Base-by-base conservation (phyloP, 2,888 invertebrate species). In the Gerris lacustris region DNA sequence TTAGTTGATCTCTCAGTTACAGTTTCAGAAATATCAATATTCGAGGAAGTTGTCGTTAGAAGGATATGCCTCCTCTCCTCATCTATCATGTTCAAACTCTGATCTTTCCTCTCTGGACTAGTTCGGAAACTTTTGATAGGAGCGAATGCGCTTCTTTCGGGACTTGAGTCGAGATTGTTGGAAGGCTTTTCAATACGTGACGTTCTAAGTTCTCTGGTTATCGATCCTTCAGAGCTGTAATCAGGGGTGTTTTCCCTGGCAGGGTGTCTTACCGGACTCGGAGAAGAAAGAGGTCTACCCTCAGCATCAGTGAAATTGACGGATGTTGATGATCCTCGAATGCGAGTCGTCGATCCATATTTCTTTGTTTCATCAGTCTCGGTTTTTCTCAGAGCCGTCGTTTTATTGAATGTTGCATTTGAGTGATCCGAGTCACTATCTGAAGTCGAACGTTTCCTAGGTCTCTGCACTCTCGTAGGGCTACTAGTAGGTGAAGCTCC, bases 401-500 rank as follows among this genome's bases (percentile, higher is more conserved):
- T 72, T 67, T 76, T 77, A 64, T 76, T 75, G 45, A 76, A 76
- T 18, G 77, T 76, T 6, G 75, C 75, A 66, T 75, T 76, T n/a
- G 77, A 76, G 17, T 72, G 74, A 67, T 76, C 77, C 18, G 77
- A 77, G 68, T 77, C 76, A 66, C 72, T 73, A 64, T 73, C 75
- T 66, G 75, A 75, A 11, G 73, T 69, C 11, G 73, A 71, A 9
- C 70, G 73, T 66, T 74, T 72, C 45, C 69, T 55, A 18, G 66
- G 67, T 17, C 67, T 67, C 17, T 71, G 70, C 18, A 68, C 64
- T 68, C 83, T 80, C 5, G 83, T 82, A 5, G 84, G 84, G 74
- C 84, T 84, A 5, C 82, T 80, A 43, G 83, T 82, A n/a, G 84
- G 84, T 63, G 84, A 82, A 44, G 82, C 80, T 7, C 82, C 77